phyloP scores from a whole-genome alignment of 2,888 invertebrate genomes.

The Aphidoletes aphidimyza region DNA sequence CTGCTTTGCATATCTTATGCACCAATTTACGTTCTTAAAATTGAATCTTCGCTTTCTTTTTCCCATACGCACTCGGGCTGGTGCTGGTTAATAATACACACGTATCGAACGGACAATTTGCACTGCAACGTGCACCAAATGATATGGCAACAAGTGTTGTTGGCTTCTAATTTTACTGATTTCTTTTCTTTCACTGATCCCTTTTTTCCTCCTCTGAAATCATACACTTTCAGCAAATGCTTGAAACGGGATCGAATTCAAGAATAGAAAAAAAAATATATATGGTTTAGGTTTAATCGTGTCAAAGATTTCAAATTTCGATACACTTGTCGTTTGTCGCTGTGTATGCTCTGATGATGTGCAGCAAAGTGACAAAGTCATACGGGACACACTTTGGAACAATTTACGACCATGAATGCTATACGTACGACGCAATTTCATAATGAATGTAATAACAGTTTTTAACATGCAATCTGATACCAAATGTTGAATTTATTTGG shows the following conservation, averaged over 20 bases:
- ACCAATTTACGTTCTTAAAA: constrained; percentile 29
- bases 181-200: neutral
- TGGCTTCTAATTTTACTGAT: neutral
- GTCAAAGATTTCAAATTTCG: neutral
- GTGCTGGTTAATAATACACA: too few relatives aligned
- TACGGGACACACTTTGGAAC: neutral
- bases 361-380: too few relatives aligned
- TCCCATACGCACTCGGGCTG: neutral
- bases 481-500: constrained; percentile 3
- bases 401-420: neutral
- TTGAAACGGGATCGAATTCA: neutral
- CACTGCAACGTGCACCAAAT: neutral
- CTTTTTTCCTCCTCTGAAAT: constrained; percentile 16
- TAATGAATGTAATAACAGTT: constrained; percentile 39
- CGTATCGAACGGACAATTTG: neutral
- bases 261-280: too few relatives aligned
- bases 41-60: constrained; percentile 13
- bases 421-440: neutral
- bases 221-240: neutral
- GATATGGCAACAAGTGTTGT: constrained; percentile 21
- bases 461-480: neutral
- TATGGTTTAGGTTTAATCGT: too few relatives aligned
- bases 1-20: constrained; percentile 11
- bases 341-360: neutral
- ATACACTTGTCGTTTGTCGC: too few relatives aligned